These are phyloP conservation scores for Lissocephala sabroskyi DNA, from an alignment of 2,888 invertebrate species.

Conservation along the genomic window DNA sequence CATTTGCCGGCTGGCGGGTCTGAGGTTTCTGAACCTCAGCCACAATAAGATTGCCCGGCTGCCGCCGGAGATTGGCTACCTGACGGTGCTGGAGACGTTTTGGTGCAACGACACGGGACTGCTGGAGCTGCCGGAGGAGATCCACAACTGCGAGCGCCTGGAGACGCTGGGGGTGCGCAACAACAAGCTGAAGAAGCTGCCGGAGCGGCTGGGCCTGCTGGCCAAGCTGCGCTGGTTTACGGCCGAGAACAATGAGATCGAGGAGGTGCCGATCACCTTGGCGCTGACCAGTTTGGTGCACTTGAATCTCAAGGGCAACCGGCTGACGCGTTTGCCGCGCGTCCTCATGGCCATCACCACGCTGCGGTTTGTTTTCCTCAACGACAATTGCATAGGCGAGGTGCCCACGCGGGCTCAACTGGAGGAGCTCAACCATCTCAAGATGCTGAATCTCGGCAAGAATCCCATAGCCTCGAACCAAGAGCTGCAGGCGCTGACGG, in stretches of 20 bases:
- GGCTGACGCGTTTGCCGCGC: constrained; percentile 74
- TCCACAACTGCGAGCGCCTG: constrained; percentile 76
- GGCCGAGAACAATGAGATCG: constrained; percentile 77
- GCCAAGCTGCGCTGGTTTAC: constrained; percentile 79
- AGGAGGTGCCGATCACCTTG: constrained; percentile 74
- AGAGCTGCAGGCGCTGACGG: constrained; percentile 32
- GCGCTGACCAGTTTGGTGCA: constrained; percentile 76
- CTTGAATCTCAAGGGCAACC: constrained; percentile 77
- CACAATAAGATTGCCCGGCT: constrained; percentile 77
- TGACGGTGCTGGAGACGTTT: constrained; percentile 77
- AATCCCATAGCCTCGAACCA: constrained; percentile 72
- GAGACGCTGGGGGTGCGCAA: constrained; percentile 80
- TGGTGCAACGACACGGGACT: constrained; percentile 79
- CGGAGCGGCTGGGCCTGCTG: constrained; percentile 76
- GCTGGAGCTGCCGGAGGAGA: constrained; percentile 76
- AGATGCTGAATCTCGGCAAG: constrained; percentile 74
- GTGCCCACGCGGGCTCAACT: constrained; percentile 36
- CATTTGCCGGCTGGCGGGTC: constrained; percentile 75
- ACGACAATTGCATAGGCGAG: constrained; percentile 72
- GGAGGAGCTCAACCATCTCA: constrained; percentile 66
- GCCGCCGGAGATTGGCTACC: constrained; percentile 76
- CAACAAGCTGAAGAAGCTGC: constrained; percentile 76
- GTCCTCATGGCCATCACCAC: constrained; percentile 72
- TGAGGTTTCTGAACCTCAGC: constrained; percentile 79
- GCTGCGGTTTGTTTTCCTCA: constrained; percentile 75